Conservation (phyloP, 2,113 vertebrate species). For the Podocnemis expansa region DNA sequence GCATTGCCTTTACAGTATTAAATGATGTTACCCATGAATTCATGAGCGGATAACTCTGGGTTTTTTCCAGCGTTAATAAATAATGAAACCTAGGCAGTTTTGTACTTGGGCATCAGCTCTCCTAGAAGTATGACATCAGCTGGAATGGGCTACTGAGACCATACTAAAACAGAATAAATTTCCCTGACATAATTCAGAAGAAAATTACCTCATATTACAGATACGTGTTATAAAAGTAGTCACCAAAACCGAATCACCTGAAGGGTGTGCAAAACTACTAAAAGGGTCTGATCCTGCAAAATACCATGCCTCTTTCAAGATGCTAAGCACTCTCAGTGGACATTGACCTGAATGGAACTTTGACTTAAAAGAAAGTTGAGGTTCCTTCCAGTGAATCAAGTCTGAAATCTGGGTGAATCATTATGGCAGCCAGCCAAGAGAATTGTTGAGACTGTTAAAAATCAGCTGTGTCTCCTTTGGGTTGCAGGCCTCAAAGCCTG, state of each 20-base stretch:
- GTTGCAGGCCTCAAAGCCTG: accelerated
- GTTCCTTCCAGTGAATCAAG: neutral
- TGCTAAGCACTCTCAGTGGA: neutral
- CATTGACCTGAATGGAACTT: accelerated
- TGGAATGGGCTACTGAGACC: constrained; percentile 18
- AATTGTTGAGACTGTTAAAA: neutral
- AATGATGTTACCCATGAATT: constrained; percentile 4
- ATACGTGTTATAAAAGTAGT: constrained; percentile 21
- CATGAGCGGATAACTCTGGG: constrained; percentile 24
- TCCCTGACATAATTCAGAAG: constrained; percentile 15
- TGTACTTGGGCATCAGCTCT: neutral
- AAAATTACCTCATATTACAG: neutral
- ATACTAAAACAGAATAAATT: neutral
- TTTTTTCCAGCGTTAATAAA: constrained; percentile 61
- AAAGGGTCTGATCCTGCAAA: neutral
- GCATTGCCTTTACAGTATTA: constrained; percentile 24
- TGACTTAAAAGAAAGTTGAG: neutral
- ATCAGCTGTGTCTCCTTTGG: accelerated
- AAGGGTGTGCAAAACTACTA: accelerated
- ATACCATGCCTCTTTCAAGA: neutral
- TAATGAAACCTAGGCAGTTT: constrained; percentile 28
- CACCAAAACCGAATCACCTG: neutral
- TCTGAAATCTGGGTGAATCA: accelerated
- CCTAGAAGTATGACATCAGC: neutral
- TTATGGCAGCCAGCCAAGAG: neutral